Evolutionary conservation across 2,113 vertebrate genomes (phyloP).

Genomic region (Pampusana beccarii): DNA sequence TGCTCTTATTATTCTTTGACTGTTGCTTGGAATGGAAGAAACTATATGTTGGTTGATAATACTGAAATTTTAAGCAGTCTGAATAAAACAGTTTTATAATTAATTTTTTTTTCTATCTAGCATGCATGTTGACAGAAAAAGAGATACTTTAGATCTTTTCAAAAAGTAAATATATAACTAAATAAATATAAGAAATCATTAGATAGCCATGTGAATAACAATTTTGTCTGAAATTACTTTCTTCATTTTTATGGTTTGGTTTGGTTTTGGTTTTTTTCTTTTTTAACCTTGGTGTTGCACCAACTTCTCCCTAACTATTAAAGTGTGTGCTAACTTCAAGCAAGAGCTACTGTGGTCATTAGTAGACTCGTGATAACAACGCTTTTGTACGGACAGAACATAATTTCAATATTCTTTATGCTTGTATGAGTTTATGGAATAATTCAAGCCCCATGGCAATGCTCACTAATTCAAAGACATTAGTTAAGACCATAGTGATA

Average conservation of each 20-base stretch:
- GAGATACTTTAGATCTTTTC: background rate
- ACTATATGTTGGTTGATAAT: background rate
- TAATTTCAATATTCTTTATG: background rate
- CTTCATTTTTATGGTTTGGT: background rate
- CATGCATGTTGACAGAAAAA: background rate
- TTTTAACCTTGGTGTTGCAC: background rate
- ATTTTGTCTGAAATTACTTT: background rate
- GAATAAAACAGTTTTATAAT: background rate
- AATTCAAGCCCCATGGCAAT: background rate
- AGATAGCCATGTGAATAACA: background rate
- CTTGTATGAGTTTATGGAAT: background rate
- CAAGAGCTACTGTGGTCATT: background rate
- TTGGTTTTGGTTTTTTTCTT: background rate
- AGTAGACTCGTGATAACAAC: background rate
- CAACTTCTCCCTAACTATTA: background rate
- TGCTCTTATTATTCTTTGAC: background rate
- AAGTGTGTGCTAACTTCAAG: background rate
- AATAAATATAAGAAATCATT: background rate
- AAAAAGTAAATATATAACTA: background rate
- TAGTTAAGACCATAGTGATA: background rate
- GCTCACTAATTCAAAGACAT: background rate
- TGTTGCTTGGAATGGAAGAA: background rate
- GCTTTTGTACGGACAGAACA: background rate
- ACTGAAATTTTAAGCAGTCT: background rate
- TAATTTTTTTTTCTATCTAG: background rate